Percentiles rank a stretch among this genome's conserved stretches.
phyloP scores from a whole-genome alignment of 2,888 invertebrate species.

The Andrena haemorrhoa region DNA sequence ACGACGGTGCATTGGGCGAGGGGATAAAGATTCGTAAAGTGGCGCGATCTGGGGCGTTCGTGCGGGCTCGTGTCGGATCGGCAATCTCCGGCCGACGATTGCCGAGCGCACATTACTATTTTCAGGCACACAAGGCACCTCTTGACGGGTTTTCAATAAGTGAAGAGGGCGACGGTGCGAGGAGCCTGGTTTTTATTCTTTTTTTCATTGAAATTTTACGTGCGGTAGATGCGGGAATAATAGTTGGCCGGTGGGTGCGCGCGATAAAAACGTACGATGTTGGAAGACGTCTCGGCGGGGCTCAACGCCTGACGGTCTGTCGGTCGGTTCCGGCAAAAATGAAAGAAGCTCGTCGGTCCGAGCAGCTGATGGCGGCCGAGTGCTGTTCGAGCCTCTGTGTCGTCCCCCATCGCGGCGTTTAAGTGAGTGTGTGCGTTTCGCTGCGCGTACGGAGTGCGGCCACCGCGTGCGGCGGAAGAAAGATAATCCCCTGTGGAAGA shows the following conservation, averaged over 20 bases:
- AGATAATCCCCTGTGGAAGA: constrained; percentile 59
- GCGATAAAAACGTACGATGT: constrained; percentile 69
- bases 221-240: constrained; percentile 66
- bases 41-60: constrained; percentile 73
- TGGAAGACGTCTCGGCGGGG: constrained; percentile 71
- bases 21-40: constrained; percentile 58
- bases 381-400: constrained; percentile 76
- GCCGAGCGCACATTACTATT: constrained; percentile 83
- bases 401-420: constrained; percentile 67
- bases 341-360: constrained; percentile 79
- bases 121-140: constrained; percentile 83
- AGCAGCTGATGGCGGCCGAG: constrained; percentile 83
- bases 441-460: constrained; percentile 48
- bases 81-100: constrained; percentile 75
- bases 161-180: constrained; percentile 79
- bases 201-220: constrained; percentile 73
- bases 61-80: constrained; percentile 63
- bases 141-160: constrained; percentile 82
- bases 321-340: constrained; percentile 75
- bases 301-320: constrained; percentile 75
- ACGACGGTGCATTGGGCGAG: neutral
- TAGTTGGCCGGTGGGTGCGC: constrained; percentile 60
- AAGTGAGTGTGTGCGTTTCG: constrained; percentile 63
- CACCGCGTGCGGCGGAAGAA: constrained; percentile 54
- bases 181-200: constrained; percentile 67